These are phyloP conservation scores for Parasteatoda tepidariorum DNA, from an alignment of 1,140 invertebrate species.

Conservation along the genomic window DNA sequence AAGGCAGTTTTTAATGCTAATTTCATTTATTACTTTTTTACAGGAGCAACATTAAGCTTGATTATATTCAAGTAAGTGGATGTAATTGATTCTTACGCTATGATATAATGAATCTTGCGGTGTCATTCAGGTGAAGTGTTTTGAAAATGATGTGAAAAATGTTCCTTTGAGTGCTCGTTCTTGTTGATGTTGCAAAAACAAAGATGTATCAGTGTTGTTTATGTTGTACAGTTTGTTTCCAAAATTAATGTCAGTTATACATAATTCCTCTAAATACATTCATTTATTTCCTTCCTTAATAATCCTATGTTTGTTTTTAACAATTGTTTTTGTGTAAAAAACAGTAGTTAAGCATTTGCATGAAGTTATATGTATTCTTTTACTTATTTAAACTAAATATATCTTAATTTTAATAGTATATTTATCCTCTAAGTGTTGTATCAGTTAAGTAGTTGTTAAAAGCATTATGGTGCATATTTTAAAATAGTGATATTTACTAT, in stretches of 20 bases:
- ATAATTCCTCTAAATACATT: not conserved
- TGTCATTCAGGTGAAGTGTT: not conserved
- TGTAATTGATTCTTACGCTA: not conserved
- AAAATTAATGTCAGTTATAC: not conserved
- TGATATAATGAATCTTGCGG: not conserved
- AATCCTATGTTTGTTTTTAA: not conserved
- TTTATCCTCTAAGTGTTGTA: no score
- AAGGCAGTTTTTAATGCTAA: not conserved
- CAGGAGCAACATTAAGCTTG: not conserved
- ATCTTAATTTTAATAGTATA: no score
- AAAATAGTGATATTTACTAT: no score
- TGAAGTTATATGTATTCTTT: no score
- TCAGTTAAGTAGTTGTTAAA: no score
- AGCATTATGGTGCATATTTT: no score
- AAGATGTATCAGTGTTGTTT: not conserved
- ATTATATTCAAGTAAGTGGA: not conserved
- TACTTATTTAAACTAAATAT: no score
- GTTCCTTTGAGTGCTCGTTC: not conserved
- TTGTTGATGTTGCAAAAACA: no score
- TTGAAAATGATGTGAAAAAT: not conserved
- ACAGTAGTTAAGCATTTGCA: not conserved
- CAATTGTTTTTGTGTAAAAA: not conserved
- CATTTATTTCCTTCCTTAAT: not conserved
- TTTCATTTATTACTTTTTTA: no score
- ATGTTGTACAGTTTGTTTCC: not conserved